Conservation (phyloP, 1,140 invertebrate genomes). For the Brachionus paranguensis region DNA sequence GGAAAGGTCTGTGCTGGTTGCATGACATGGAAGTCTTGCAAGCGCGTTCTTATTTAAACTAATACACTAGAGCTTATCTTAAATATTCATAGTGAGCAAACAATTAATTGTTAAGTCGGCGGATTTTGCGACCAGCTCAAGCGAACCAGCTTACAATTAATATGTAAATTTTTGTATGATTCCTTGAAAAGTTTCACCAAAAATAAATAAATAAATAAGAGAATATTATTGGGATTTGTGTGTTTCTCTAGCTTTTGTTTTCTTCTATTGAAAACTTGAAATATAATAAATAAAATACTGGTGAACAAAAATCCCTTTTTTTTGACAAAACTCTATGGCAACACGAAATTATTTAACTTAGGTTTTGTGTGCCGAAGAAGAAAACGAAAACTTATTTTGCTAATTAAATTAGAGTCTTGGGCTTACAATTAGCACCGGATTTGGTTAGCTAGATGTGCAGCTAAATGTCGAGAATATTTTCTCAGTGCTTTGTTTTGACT, state of each 20-base stretch:
- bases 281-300: conserved; percentile 11
- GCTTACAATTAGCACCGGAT: not conserved
- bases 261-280: not conserved
- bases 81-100: not conserved
- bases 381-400: not conserved
- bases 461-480: not conserved
- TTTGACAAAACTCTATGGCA: conserved; percentile 18
- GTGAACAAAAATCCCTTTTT: not conserved
- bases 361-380: not conserved
- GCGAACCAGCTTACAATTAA: not conserved
- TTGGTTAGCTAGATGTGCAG: not conserved
- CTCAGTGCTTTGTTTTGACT: not conserved
- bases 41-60: not conserved
- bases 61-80: not conserved
- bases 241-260: not conserved
- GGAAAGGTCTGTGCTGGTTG: not conserved
- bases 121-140: not conserved
- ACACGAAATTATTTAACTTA: conserved; percentile 21
- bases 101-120: not conserved
- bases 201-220: not conserved
- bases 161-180: conserved; percentile 3
- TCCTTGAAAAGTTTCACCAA: conserved; percentile 2
- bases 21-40: not conserved
- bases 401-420: not conserved
- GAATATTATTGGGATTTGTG: conserved; percentile 21